These are phyloP conservation scores for Reticulitermes lucifugus DNA, from an alignment of 2,888 invertebrate genomes.

Conservation along the genomic window DNA sequence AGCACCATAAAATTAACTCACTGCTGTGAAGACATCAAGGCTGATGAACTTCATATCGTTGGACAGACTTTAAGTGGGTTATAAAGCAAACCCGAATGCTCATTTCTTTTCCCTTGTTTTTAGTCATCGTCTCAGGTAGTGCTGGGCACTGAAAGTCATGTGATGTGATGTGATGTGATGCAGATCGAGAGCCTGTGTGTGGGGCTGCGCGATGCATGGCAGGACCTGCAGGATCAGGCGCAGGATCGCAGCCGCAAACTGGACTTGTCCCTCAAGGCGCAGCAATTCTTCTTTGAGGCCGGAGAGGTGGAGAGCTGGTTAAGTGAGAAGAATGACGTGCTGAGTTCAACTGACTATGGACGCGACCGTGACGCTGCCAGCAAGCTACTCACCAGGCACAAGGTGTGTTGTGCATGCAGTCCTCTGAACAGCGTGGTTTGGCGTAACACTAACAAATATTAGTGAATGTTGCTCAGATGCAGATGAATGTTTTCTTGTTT, in stretches of 20 bases:
- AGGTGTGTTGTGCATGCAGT: slow-evolving; percentile 67
- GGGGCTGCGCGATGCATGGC: slow-evolving; percentile 80
- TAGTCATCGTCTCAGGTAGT: too few species aligned
- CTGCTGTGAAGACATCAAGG: too few species aligned
- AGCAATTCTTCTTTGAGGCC: slow-evolving; percentile 92
- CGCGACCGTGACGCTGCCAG: slow-evolving; percentile 91
- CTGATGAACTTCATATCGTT: too few species aligned
- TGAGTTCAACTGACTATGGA: slow-evolving; percentile 89
- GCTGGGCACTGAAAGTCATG: too few species aligned
- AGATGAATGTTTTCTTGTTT: too few species aligned
- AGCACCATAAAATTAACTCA: too few species aligned
- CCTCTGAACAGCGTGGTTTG: too few species aligned
- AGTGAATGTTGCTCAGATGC: too few species aligned
- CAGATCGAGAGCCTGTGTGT: slow-evolving; percentile 82
- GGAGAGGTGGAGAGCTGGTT: slow-evolving; percentile 95
- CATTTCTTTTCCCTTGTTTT: too few species aligned
- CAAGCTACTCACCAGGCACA: slow-evolving; percentile 93
- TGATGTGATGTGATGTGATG: slow-evolving; percentile 23
- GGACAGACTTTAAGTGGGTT: too few species aligned
- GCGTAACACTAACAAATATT: too few species aligned
- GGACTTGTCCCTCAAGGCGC: slow-evolving; percentile 88
- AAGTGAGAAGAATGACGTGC: slow-evolving; percentile 84
- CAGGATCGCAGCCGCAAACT: slow-evolving; percentile 80
- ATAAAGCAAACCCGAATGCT: too few species aligned
- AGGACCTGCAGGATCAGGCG: slow-evolving; percentile 77